Conservation (phyloP, 2,888 invertebrate species). For the Nemotelus pantherinus region DNA sequence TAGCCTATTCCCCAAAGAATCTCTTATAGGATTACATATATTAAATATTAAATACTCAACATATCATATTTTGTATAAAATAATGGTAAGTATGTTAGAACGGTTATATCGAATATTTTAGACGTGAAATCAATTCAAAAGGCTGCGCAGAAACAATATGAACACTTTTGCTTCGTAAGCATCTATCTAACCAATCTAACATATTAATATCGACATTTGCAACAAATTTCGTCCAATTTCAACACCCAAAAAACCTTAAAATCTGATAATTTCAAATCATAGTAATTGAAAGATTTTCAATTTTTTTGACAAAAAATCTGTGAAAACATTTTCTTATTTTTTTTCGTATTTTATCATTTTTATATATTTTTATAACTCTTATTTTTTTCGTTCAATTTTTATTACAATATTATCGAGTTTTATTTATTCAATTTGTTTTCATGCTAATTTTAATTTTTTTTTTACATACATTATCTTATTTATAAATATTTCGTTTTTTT, state of each 20-base stretch:
- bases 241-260: background rate
- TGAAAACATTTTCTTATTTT: slow-evolving; percentile 52
- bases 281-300: slow-evolving; percentile 40
- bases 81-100: no score
- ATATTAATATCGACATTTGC: background rate
- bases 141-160: no score
- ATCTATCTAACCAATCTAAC: background rate
- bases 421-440: slow-evolving; percentile 12
- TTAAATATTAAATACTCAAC: no score
- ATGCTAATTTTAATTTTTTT: slow-evolving; percentile 11
- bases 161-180: no score
- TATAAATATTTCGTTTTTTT: background rate
- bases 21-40: no score
- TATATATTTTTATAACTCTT: slow-evolving; percentile 10
- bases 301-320: slow-evolving; percentile 50
- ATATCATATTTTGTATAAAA: no score
- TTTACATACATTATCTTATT: background rate
- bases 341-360: slow-evolving; percentile 24
- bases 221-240: slow-evolving; percentile 32
- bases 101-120: no score
- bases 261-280: slow-evolving; percentile 32
- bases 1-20: no score
- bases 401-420: background rate
- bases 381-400: slow-evolving; percentile 16
- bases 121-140: no score